phyloP scores from a whole-genome alignment of 1,140 invertebrate genomes.

The Drosophila sturtevanti region DNA sequence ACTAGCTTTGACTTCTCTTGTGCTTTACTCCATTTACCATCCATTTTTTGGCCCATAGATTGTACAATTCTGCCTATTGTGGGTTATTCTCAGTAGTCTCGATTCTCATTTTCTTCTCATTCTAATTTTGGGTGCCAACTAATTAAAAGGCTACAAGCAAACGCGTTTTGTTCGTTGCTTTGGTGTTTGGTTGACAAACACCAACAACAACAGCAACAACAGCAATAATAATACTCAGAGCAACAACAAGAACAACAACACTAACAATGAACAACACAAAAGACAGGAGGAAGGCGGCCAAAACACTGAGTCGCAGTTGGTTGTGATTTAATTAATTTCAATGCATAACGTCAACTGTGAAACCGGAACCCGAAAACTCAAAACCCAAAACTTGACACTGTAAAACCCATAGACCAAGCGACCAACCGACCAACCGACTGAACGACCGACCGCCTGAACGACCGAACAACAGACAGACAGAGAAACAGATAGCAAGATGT shows the following conservation, averaged over 20 bases:
- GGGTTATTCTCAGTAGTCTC: not conserved
- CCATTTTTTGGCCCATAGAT: slow-evolving; percentile 2
- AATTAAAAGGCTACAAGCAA: slow-evolving; percentile 75
- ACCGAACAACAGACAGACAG: not conserved
- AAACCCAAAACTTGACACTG: slow-evolving; percentile 34
- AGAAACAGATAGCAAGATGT: slow-evolving; percentile 9
- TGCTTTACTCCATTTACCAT: slow-evolving; percentile 24
- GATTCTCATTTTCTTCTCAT: not conserved
- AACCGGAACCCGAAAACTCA: slow-evolving; percentile 69
- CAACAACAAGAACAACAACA: slow-evolving; percentile 28
- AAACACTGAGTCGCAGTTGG: slow-evolving; percentile 47
- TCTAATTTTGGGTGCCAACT: slow-evolving; percentile 46
- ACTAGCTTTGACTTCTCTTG: slow-evolving; percentile 25
- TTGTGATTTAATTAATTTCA: slow-evolving; percentile 82
- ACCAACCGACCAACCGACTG: not conserved
- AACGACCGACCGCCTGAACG: not conserved
- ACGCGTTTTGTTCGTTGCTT: slow-evolving; percentile 36
- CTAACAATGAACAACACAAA: slow-evolving; percentile 21
- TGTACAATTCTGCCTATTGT: not conserved
- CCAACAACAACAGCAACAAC: slow-evolving; percentile 23
- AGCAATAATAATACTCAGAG: slow-evolving; percentile 23
- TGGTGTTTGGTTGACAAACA: slow-evolving; percentile 56
- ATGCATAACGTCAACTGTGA: slow-evolving; percentile 80
- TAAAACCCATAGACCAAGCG: slow-evolving; percentile 16
- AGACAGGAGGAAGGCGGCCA: not conserved